A percentile compares a stretch with the other conserved stretches of the same genome.
Evolutionary conservation across 35 echinoderm and acorn worm genomes (phyloP).

Genomic region (Acanthaster planci): DNA sequence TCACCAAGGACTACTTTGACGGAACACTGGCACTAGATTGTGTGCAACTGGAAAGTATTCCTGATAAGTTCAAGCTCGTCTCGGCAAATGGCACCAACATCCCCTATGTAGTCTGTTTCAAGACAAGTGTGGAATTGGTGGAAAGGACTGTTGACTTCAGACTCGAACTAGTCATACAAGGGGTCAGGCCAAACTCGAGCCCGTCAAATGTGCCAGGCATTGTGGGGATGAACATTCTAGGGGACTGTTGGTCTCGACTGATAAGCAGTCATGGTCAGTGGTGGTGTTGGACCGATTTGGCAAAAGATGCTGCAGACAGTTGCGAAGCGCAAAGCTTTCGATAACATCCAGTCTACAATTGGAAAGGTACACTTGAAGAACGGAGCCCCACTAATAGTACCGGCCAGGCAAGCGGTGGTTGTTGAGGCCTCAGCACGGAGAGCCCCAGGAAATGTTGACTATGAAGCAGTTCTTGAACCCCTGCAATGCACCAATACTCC

Average conservation of each 20-base stretch:
- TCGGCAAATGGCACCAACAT: neutral
- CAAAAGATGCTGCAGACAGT: neutral
- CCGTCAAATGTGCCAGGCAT: neutral
- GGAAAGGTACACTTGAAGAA: neutral
- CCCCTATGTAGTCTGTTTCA: neutral
- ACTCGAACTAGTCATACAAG: neutral
- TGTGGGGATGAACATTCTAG: neutral
- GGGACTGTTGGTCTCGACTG: neutral
- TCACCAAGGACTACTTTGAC: too few relatives aligned
- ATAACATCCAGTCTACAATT: neutral
- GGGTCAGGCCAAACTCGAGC: neutral
- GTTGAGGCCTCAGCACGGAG: neutral
- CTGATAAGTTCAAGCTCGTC: too few relatives aligned
- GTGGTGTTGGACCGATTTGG: too few relatives aligned
- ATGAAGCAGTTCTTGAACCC: neutral
- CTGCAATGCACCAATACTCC: too few relatives aligned
- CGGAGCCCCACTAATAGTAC: neutral
- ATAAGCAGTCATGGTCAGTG: too few relatives aligned
- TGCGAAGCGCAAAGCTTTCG: neutral
- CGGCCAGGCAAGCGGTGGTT: neutral
- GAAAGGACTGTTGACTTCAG: neutral
- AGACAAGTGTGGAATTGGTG: neutral
- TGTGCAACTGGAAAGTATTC: too few relatives aligned
- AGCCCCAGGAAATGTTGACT: neutral
- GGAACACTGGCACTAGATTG: too few relatives aligned